Conservation (phyloP, 2,888 invertebrate species). For the Rhaphigaster nebulosa region DNA sequence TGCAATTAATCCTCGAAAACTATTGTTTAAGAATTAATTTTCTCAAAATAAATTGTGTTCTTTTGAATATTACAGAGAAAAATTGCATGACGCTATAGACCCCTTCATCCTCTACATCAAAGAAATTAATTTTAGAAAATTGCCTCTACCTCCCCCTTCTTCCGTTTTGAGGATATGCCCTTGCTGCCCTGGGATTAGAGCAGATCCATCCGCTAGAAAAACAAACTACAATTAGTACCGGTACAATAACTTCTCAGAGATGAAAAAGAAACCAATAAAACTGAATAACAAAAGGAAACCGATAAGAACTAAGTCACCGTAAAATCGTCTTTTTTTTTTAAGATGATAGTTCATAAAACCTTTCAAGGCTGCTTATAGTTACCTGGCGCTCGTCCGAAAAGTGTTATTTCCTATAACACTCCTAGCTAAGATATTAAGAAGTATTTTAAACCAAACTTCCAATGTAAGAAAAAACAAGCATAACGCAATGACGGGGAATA, state of each 20-base stretch:
- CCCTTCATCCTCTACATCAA: no score
- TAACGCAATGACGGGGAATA: neutral
- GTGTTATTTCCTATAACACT: neutral
- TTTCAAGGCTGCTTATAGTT: neutral
- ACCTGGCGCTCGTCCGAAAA: neutral
- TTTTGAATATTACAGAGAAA: no score
- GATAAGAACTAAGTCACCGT: neutral
- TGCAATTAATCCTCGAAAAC: no score
- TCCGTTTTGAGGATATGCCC: no score
- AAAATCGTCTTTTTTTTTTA: neutral
- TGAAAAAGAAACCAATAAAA: neutral
- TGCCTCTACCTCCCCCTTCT: no score
- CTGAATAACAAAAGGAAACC: neutral
- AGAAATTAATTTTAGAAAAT: no score
- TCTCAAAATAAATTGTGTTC: no score
- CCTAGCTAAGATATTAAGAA: neutral
- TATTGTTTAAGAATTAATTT: no score
- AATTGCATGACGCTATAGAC: no score
- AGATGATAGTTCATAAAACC: neutral
- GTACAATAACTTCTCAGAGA: neutral
- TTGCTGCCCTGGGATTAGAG: neutral
- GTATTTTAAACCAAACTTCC: neutral
- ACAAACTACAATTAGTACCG: constrained; percentile 25
- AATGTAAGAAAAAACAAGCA: neutral
- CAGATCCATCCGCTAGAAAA: neutral